Conservation (phyloP, 2,797 vertebrate genomes). For the Ptychadena robeensis region DNA sequence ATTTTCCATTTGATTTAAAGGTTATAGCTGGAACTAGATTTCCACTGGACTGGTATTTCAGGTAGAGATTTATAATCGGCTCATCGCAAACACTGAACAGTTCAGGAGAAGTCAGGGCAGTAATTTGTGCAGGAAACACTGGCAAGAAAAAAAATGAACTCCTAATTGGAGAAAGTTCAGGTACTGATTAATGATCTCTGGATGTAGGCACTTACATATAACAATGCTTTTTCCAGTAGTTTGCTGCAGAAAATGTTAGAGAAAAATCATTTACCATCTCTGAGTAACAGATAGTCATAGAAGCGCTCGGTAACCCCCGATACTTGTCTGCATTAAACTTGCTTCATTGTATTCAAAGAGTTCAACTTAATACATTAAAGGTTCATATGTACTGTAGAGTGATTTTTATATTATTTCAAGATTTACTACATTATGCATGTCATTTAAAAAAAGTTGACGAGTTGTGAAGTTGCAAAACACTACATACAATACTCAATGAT, state of each 20-base stretch:
- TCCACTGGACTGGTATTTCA: neutral
- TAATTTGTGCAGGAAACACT: constrained; percentile 15
- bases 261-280: neutral
- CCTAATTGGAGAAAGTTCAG: constrained; percentile 29
- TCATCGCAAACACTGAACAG: neutral
- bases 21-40: neutral
- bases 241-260: neutral
- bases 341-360: too few relatives aligned
- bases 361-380: too few relatives aligned
- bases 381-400: too few relatives aligned
- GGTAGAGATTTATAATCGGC: constrained; percentile 11
- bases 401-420: too few relatives aligned
- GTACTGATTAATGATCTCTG: constrained; percentile 8
- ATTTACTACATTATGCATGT: too few relatives aligned
- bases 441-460: too few relatives aligned
- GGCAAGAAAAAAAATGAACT: constrained; percentile 1
- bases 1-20: constrained; percentile 4
- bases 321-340: too few relatives aligned
- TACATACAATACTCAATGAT: too few relatives aligned
- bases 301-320: too few relatives aligned
- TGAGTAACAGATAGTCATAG: too few relatives aligned
- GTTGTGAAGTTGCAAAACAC: too few relatives aligned
- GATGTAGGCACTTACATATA: neutral
- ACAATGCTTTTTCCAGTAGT: neutral
- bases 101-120: constrained; percentile 1